Percentiles rank a stretch among this genome's conserved stretches.
Evolutionary conservation across 2,113 vertebrate species (phyloP).

Genomic region (Campylorhamphus procurvoides): DNA sequence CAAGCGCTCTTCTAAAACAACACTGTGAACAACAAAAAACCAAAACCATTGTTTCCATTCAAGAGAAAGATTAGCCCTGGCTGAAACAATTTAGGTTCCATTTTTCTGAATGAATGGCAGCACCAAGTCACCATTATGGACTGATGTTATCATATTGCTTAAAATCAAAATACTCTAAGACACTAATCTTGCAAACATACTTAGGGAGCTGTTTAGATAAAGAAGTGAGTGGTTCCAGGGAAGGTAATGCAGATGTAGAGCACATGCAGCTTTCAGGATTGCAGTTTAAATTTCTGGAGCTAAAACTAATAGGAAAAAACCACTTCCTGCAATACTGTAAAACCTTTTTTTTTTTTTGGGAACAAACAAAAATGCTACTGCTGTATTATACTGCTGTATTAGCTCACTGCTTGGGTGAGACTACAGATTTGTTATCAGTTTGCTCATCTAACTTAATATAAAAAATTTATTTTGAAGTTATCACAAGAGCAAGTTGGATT

Average conservation of each 20-base stretch:
- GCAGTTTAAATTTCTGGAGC: neutral
- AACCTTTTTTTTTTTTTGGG: neutral
- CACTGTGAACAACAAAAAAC: neutral
- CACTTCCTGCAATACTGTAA: neutral
- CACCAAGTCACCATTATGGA: neutral
- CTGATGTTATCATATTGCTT: neutral
- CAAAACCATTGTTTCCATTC: neutral
- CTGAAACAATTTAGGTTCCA: neutral
- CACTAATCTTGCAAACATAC: neutral
- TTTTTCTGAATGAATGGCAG: neutral
- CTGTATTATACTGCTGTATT: neutral
- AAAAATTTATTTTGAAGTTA: neutral
- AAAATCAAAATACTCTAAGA: conserved; percentile 4
- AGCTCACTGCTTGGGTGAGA: neutral
- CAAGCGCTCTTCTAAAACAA: neutral
- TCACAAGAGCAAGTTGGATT: neutral
- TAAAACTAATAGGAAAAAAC: neutral
- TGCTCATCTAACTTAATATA: neutral
- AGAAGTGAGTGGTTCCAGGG: neutral
- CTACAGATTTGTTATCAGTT: neutral
- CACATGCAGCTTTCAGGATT: neutral
- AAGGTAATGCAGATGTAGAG: neutral
- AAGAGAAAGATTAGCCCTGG: neutral
- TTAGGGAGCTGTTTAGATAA: neutral
- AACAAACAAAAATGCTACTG: neutral